phyloP scores from a whole-genome alignment of 2,888 invertebrate genomes.

The Agriopis leucophaearia region DNA sequence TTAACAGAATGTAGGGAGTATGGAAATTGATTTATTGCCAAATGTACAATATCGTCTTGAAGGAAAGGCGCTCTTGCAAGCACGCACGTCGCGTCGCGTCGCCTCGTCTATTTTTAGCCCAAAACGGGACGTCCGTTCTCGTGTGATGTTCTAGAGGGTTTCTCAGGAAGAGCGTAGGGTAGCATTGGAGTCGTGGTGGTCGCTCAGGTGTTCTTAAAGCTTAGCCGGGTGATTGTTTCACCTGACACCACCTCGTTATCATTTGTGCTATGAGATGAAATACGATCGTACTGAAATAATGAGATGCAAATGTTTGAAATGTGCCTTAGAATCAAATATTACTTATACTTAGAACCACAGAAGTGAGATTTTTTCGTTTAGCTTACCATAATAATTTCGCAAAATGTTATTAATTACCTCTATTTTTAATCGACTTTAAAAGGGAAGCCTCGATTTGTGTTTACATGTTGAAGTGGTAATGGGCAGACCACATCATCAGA shows the following conservation, averaged over 20 bases:
- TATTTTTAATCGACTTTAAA: too few species aligned
- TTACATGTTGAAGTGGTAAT: too few species aligned
- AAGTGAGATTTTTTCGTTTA: too few species aligned
- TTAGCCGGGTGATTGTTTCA: slow-evolving; percentile 46
- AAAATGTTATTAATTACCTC: too few species aligned
- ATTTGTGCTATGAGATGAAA: slow-evolving; percentile 49
- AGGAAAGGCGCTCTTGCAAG: too few species aligned
- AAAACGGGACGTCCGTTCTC: too few species aligned
- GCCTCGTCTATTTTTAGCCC: too few species aligned
- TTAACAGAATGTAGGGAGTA: background rate
- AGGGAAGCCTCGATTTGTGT: too few species aligned
- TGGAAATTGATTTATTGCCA: background rate
- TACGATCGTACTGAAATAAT: slow-evolving; percentile 45
- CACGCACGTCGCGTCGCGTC: too few species aligned
- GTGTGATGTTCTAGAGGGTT: background rate
- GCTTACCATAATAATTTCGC: too few species aligned
- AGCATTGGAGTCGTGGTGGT: background rate
- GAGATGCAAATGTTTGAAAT: slow-evolving; percentile 42
- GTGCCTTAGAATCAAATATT: slow-evolving; percentile 7
- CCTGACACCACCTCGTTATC: slow-evolving; percentile 45
- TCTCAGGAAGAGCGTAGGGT: background rate
- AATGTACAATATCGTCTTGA: background rate
- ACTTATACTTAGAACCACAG: background rate
- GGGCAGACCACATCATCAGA: too few species aligned
- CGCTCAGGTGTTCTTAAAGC: slow-evolving; percentile 13